Evolutionary conservation across 2,888 invertebrate genomes (phyloP).

Genomic region (Drosophila pseudotalamancana): DNA sequence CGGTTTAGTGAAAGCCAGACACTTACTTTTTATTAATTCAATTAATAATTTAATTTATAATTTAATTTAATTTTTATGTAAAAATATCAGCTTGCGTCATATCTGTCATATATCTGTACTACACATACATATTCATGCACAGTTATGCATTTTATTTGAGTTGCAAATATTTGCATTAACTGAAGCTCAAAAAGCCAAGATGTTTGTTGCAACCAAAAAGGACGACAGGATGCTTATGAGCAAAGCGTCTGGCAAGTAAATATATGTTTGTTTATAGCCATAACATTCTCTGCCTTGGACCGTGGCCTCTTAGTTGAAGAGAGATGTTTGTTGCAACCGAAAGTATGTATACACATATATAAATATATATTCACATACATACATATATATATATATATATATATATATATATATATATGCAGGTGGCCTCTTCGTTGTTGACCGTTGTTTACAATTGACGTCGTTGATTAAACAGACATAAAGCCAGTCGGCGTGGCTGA

Average conservation of each 20-base stretch:
- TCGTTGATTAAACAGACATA: slow-evolving; percentile 74
- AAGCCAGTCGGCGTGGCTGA: slow-evolving; percentile 52
- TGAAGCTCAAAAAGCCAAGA: slow-evolving; percentile 72
- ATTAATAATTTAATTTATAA: slow-evolving; percentile 1
- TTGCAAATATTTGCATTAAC: slow-evolving; percentile 67
- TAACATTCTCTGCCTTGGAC: too few species aligned
- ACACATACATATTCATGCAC: background rate
- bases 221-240: slow-evolving; percentile 34
- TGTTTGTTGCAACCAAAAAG: slow-evolving; percentile 56
- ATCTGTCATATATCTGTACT: slow-evolving; percentile 18
- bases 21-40: slow-evolving; percentile 23
- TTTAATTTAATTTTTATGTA: too few species aligned
- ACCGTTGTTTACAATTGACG: slow-evolving; percentile 70
- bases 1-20: too few species aligned
- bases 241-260: slow-evolving; percentile 1
- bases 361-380: background rate
- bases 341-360: too few species aligned
- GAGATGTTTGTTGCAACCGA: too few species aligned
- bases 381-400: background rate
- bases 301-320: too few species aligned
- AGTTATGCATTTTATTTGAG: slow-evolving; percentile 41
- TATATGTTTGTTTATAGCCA: too few species aligned
- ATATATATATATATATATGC: slow-evolving; percentile 2
- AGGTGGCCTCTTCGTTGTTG: slow-evolving; percentile 44
- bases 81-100: too few species aligned